Base-by-base conservation (phyloP, 1,140 invertebrate genomes). In the Brachionus rotundiformis region DNA sequence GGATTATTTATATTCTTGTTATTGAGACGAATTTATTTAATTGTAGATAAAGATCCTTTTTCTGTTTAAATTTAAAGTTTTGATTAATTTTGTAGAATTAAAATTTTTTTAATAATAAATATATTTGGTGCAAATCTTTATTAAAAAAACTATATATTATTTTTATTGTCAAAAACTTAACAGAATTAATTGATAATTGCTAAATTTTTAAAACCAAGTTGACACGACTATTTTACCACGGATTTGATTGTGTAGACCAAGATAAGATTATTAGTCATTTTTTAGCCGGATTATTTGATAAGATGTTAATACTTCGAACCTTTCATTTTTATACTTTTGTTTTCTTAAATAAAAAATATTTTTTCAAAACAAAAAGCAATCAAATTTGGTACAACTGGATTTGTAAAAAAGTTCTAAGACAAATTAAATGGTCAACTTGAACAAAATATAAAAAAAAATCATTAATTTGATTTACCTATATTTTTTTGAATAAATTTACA, bases 11-110 rank as follows among this genome's bases (percentile, higher is more conserved):
- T 73, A 27, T 73, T 73, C 44, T 73, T 73, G 25, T 44, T 73
- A 44, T 44, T 73, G 19, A 73, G 68, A 44, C 33, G 68, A 25
- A 44, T 44, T 47, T 73, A 73, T 73, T 41, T 73, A 73, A 73
- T 73, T 73, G 68, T 73, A 73, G 68, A 73, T 73, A 73, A n/a
- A 19, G 19, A 73, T 31, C 39, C 68, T 25, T 73, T 44, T 73
- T 44, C 68, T 31, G 41, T 73, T 44, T 73, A 73, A 44, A 33
- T 31, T 33, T 16, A 27, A 7, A 68, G 36, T 19, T 68, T 54
- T 23, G 47, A 54, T 16, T 54, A 10, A 39, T 33, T 68, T 33
- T 68, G 5, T 68, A 33, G 63, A 68, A 68, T 68, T 33, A 8
- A 68, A 68, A 68, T 54, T 41, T 41, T 41, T 41, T 59, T 59